A percentile compares a stretch with the other conserved stretches of the same genome.
Conservation (phyloP, 2,888 invertebrate genomes). For the Hirtodrosophila histrioides region DNA sequence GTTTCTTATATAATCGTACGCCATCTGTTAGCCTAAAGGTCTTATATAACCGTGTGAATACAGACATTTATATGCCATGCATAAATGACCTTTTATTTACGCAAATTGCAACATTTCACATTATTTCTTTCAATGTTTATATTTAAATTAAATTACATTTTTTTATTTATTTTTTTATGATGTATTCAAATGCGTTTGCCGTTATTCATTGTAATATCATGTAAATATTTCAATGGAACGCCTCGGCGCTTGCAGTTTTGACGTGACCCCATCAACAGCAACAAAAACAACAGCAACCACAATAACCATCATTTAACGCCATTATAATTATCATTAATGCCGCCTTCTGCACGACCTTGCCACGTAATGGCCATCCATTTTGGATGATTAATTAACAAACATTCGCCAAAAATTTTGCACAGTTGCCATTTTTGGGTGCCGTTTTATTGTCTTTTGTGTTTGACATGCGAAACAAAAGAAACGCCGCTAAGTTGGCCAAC, state of each 20-base stretch:
- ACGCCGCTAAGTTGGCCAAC: constrained; percentile 56
- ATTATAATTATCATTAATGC: constrained; percentile 54
- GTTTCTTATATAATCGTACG: no score
- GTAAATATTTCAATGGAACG: constrained; percentile 19
- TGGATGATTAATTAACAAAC: constrained; percentile 67
- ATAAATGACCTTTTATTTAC: neutral
- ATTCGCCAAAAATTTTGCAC: constrained; percentile 51
- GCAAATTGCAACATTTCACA: constrained; percentile 19
- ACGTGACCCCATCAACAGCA: constrained; percentile 9
- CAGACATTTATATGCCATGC: constrained; percentile 4
- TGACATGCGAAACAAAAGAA: constrained; percentile 51
- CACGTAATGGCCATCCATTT: constrained; percentile 49
- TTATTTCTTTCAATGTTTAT: constrained; percentile 2
- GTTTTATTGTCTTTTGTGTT: constrained; percentile 51
- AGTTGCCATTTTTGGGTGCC: constrained; percentile 35
- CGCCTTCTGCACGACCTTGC: constrained; percentile 55
- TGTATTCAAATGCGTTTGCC: constrained; percentile 18
- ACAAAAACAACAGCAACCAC: neutral
- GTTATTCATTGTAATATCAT: constrained; percentile 34
- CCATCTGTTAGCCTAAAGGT: no score
- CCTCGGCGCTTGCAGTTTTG: constrained; percentile 18
- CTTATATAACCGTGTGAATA: constrained; percentile 2
- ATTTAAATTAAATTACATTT: constrained; percentile 19
- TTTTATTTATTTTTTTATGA: constrained; percentile 20
- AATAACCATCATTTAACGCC: constrained; percentile 30